Conservation (phyloP, 37 sponge, comb jelly and placozoan genomes). For the Tethya wilhelma region DNA sequence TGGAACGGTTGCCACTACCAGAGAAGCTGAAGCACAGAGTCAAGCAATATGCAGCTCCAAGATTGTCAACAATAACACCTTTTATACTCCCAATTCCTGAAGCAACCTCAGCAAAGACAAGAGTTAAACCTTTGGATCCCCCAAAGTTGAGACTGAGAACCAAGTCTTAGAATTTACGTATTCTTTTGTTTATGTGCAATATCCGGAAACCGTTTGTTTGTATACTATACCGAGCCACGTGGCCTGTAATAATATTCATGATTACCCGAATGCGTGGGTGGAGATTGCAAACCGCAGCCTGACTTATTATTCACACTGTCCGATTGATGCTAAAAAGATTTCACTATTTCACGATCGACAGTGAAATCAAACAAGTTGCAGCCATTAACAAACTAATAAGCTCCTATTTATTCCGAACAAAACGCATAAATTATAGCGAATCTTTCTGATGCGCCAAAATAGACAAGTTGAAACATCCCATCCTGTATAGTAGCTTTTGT, state of each 20-base stretch:
- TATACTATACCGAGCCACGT: background rate
- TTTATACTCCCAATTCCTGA: too few species aligned
- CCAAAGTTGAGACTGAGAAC: too few species aligned
- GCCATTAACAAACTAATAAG: background rate
- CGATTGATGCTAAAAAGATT: background rate
- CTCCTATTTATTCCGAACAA: background rate
- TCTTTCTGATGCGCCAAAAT: too few species aligned
- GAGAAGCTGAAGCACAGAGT: too few species aligned
- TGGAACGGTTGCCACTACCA: too few species aligned
- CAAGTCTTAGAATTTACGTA: too few species aligned
- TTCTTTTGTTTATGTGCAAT: too few species aligned
- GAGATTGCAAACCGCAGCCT: slow-evolving; percentile 20
- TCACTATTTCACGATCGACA: background rate
- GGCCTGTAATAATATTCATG: slow-evolving; percentile 27
- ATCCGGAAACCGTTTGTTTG: too few species aligned
- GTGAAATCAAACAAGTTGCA: background rate
- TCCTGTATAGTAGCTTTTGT: slow-evolving; percentile 13
- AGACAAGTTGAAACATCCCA: slow-evolving; percentile 24
- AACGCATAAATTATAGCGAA: background rate
- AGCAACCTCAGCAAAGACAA: too few species aligned
- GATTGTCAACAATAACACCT: too few species aligned
- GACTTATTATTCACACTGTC: slow-evolving; percentile 11
- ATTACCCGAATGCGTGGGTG: slow-evolving; percentile 13
- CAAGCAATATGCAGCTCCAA: too few species aligned
- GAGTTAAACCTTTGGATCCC: too few species aligned